A percentile compares a stretch with the other conserved stretches of the same genome.
phyloP scores from a whole-genome alignment of 2,113 vertebrate genomes.

The Salvelinus namaycush region DNA sequence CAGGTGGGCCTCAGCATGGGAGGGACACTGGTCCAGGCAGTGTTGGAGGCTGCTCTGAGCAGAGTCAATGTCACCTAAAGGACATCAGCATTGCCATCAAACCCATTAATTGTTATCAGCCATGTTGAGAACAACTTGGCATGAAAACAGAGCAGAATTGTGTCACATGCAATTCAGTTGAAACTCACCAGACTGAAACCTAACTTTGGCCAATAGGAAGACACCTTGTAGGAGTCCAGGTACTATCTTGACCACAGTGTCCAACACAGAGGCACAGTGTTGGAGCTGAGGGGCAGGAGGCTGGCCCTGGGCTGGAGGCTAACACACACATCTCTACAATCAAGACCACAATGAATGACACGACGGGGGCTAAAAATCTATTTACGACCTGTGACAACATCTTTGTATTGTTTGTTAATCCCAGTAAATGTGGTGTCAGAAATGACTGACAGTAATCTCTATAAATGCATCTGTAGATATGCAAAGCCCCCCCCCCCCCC shows the following conservation, averaged over 20 bases:
- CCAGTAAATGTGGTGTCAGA: neutral
- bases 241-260: conserved; percentile 87
- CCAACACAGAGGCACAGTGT: conserved; percentile 85
- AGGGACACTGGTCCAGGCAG: conserved; percentile 87
- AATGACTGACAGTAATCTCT: neutral
- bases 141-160: neutral
- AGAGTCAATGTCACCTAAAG: conserved; percentile 81
- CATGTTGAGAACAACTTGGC: neutral
- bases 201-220: conserved; percentile 89
- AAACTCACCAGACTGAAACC: conserved; percentile 86
- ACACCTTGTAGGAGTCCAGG: conserved; percentile 88
- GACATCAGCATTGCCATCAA: neutral
- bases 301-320: conserved; percentile 84
- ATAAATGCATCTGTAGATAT: no score
- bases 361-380: neutral
- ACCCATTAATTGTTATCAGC: neutral
- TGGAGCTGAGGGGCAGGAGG: conserved; percentile 83
- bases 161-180: neutral
- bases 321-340: conserved; percentile 20
- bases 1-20: conserved; percentile 88
- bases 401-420: neutral
- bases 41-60: conserved; percentile 82
- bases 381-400: neutral
- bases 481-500: no score
- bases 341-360: neutral